Base-by-base conservation (phyloP, 2,888 invertebrate genomes). In the Scaptomyza polygonia region DNA sequence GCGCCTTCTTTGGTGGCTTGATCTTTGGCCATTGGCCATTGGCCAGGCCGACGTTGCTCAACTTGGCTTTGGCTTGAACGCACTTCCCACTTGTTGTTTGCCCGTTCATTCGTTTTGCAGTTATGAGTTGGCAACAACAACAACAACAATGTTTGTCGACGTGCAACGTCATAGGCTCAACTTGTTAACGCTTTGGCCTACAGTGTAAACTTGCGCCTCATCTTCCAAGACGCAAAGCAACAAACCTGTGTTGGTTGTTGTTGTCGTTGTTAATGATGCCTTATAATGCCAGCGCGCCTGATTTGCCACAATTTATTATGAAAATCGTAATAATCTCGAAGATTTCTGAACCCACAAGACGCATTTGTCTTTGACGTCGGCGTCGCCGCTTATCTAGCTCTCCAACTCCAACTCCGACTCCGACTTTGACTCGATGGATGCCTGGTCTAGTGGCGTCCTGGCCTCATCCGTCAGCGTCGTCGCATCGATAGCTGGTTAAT, bases 251-350 rank as follows among this genome's bases (percentile, higher is more conserved):
- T 36, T 63, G 29, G 36, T 30, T 36, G 36, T 29, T 61, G 71
- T 82, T 84, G 74, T 79, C 75, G 70, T 79, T 79, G 77, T 83
- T 89, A 89, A 87, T 88, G 88, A 87, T 89, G 88, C 79, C 86
- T 89, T 84, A 74, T 87, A 82, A 86, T 88, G 86, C 89, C 90
- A 89, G 80, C 82, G 86, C 89, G 89, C 86, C 90, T 90, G 89
- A 90, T 90, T 90, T 90, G 90, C 90, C 84, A 89, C 89, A 89
- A 90, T 90, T 90, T 90, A 90, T 90, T 90, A 89, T 89, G 88
- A 85, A 85, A 85, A 86, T 86, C 86, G 84, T 88, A 84, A 86
- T 86, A 86, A 86, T 86, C 86, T 86, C 67, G 42, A 81, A 84
- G 88, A 88, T 85, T 87, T 72, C 72, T 77, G 85, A 88, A 86